Conservation (phyloP, 64 coral and sea anemone species). For the Montipora capricornis region DNA sequence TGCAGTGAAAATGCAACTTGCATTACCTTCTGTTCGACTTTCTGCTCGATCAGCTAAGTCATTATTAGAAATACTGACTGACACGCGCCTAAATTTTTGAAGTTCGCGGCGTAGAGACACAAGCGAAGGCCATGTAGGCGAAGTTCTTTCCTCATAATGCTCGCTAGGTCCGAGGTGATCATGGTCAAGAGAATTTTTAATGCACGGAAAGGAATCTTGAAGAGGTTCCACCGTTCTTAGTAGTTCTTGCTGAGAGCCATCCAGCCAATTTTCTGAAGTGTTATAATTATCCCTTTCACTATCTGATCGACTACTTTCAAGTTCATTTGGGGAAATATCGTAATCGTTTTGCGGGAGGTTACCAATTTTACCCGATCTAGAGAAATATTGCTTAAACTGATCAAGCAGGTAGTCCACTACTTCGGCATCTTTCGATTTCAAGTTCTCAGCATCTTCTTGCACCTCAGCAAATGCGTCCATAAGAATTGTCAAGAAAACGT, state of each 20-base stretch:
- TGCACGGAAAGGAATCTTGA: slow-evolving; percentile 6
- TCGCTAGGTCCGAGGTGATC: not conserved
- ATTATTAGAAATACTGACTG: not conserved
- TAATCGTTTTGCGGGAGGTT: not conserved
- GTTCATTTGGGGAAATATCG: not conserved
- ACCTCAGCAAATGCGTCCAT: slow-evolving; percentile 93
- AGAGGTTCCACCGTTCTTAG: not conserved
- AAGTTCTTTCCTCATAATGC: not conserved
- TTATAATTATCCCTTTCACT: not conserved
- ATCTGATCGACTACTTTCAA: not conserved
- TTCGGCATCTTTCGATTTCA: slow-evolving; percentile 70
- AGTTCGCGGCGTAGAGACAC: not conserved
- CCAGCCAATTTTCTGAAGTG: not conserved
- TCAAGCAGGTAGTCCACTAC: slow-evolving; percentile 61
- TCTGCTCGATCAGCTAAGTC: not conserved
- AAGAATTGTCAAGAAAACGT: slow-evolving; percentile 87
- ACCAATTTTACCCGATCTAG: slow-evolving; percentile 39
- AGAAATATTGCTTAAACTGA: slow-evolving; percentile 50
- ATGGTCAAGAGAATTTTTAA: not conserved
- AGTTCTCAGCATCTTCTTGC: slow-evolving; percentile 65
- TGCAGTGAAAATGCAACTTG: not conserved
- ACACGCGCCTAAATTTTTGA: not conserved
- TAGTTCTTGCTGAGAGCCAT: not conserved
- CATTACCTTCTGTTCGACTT: not conserved
- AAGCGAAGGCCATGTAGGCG: slow-evolving; percentile 1